Evolutionary conservation across 2,888 invertebrate genomes (phyloP), one percentile per base, ranked within the genome.

Genomic region (Xylocampa areola): DNA sequence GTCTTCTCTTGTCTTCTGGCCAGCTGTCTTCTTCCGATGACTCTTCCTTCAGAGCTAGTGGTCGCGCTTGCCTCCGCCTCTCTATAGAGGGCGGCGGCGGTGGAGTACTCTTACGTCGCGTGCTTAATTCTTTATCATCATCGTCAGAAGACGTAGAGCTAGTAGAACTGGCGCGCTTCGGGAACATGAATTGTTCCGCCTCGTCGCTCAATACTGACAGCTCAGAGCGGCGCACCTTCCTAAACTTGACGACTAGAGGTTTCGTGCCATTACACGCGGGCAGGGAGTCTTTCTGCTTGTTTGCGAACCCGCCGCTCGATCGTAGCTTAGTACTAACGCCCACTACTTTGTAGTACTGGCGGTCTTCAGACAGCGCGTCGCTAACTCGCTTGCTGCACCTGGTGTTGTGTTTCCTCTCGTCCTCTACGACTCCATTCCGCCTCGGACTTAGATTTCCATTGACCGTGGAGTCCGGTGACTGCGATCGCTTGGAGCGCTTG

Each of bases 181-280:
- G 96, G 81, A 98, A 98, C 95, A 98, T 96, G 81, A 98, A 98
- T 73, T 96, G 97, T 77, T 97, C 97, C 0, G 98, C 98, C 84
- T 98, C 97, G 73, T 97, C 97, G 78, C 97, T 97, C 40, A 98
- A 87, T 43, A 96, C 95, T 0, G 96, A 95, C 43, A 97, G 81
- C 84, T 97, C 97, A 0, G 97, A 96, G 43, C 95, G 95, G 3
- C 97, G 93, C 13, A 97, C 95, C 65, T 97, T 96, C 47, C 96
- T 95, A 54, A 97, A 96, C 78, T 97, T 96, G 0, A 97, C 97
- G 16, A 97, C 96, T 19, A 96, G 91, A 0, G 95, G 92, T 40
- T 91, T 88, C 0, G 91, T 77, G 29, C 93, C 94, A 70, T 95
- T 95, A 32, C 95, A 95, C 51, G 95, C 94, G 13, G 95, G 85